phyloP scores from a whole-genome alignment of 1,140 invertebrate genomes.

The Trachymyrmex septentrionalis region DNA sequence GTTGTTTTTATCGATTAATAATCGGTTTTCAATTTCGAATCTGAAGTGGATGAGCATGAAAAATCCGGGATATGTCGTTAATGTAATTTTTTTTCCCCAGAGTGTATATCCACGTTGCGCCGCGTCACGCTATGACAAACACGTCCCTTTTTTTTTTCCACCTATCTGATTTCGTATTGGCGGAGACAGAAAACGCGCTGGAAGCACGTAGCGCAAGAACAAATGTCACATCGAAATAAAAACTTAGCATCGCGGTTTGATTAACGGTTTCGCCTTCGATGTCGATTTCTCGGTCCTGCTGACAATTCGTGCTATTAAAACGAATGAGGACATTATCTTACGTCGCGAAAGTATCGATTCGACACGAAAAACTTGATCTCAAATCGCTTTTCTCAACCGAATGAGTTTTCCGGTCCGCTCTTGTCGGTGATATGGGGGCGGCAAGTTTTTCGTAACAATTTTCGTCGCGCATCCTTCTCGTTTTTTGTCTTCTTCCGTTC shows the following conservation, averaged over 20 bases:
- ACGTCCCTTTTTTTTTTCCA: conserved; percentile 11
- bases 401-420: background rate
- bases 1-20: conserved; percentile 10
- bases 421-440: background rate
- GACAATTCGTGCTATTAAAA: conserved; percentile 29
- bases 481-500: background rate
- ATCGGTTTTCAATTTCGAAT: conserved; percentile 38
- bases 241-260: conserved; percentile 17
- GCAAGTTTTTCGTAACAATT: conserved; percentile 40
- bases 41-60: background rate
- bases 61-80: background rate
- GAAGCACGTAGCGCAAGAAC: conserved; percentile 30
- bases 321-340: conserved; percentile 12
- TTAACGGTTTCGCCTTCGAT: conserved; percentile 24
- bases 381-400: background rate
- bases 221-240: conserved; percentile 11
- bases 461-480: conserved; percentile 15
- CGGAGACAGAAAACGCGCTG: conserved; percentile 10
- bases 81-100: conserved; percentile 6
- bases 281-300: conserved; percentile 11
- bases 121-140: conserved; percentile 19
- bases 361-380: background rate
- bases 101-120: background rate
- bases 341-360: background rate
- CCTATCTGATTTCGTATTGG: conserved; percentile 19